Evolutionary conservation across 1,140 invertebrate genomes (phyloP).

Genomic region (Zaprionus kolodkinae): DNA sequence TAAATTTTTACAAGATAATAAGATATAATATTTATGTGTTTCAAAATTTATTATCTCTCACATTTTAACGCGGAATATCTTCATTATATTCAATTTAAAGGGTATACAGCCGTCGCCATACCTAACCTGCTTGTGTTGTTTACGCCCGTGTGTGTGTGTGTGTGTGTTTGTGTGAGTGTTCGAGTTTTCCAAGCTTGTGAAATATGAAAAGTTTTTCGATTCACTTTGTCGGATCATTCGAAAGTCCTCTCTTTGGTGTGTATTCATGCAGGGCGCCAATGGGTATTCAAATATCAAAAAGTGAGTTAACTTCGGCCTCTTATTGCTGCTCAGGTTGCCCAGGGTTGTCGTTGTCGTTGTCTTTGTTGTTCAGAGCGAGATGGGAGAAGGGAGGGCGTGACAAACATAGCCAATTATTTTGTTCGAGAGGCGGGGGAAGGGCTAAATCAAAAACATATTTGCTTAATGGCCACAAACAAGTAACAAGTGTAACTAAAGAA

Average conservation of each 20-base stretch:
- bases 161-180: too few species aligned
- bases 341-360: not conserved
- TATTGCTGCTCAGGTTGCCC: conserved; percentile 24
- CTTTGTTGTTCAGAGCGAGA: not conserved
- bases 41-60: too few species aligned
- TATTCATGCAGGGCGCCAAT: conserved; percentile 13
- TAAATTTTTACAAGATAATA: too few species aligned
- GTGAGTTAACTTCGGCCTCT: conserved; percentile 5
- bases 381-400: conserved; percentile 19
- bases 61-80: too few species aligned
- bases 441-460: conserved; percentile 47
- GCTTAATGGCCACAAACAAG: conserved; percentile 31
- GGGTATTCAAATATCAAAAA: conserved; percentile 36
- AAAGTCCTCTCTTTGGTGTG: conserved; percentile 8
- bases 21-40: too few species aligned
- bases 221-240: not conserved
- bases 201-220: conserved; percentile 13
- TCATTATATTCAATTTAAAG: too few species aligned
- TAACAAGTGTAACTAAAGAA: not conserved
- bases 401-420: conserved; percentile 39
- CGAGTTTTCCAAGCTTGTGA: not conserved
- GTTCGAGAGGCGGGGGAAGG: not conserved
- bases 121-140: too few species aligned
- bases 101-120: too few species aligned
- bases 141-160: too few species aligned